Percentiles rank a stretch among this genome's conserved stretches.
phyloP scores from a whole-genome alignment of 2,797 vertebrate species.

The Alca torda region DNA sequence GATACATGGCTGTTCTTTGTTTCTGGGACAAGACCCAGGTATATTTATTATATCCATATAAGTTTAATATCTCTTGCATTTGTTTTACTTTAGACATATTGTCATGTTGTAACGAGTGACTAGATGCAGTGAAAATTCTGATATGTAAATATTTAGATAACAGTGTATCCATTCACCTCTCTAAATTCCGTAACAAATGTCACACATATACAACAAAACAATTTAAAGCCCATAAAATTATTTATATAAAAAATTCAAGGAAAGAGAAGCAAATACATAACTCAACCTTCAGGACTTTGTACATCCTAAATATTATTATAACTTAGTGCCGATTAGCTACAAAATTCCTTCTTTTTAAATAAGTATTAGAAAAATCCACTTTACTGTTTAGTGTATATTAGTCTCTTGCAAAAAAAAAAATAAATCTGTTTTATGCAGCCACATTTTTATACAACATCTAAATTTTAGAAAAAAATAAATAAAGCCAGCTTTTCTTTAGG shows the following conservation, averaged over 20 bases:
- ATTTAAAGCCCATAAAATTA: background rate
- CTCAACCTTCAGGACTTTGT: background rate
- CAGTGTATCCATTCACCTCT: background rate
- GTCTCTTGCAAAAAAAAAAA: background rate
- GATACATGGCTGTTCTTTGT: background rate
- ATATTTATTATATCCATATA: background rate
- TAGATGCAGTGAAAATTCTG: background rate
- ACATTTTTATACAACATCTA: background rate
- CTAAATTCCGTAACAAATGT: background rate
- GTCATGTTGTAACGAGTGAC: background rate
- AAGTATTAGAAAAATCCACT: background rate
- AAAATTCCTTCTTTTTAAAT: background rate
- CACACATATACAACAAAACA: background rate
- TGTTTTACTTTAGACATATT: background rate
- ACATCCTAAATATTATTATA: background rate
- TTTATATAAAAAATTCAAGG: background rate
- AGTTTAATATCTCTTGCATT: background rate
- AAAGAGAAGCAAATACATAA: background rate
- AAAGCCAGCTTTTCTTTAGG: background rate
- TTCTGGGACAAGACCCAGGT: background rate
- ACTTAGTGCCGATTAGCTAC: background rate
- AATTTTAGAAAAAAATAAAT: conserved; percentile 35
- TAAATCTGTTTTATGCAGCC: background rate
- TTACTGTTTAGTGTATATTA: background rate
- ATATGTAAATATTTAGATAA: background rate